Base-by-base conservation (phyloP, 1,140 invertebrate genomes). In the Mycetomoellerius zeteki region DNA sequence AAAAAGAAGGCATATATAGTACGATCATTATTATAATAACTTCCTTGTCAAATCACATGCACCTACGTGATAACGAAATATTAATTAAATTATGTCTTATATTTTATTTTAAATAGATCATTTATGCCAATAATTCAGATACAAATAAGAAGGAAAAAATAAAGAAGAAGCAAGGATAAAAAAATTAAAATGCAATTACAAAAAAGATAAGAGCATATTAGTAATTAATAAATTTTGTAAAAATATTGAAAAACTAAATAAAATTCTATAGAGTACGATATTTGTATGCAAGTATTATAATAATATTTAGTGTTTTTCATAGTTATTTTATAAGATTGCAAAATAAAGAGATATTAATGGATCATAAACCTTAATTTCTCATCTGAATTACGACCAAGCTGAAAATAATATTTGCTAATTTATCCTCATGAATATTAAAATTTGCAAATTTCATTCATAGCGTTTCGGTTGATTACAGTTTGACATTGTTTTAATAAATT, bases 371-470 rank as follows among this genome's bases (percentile, higher is more conserved):
- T 50, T 50, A 5, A 47, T 8, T n/a, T 65, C 6, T 78, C 24
- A 65, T 30, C 7, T 81, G 3, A 69, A 54, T 71, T 69, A 60
- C 16, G 0, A 80, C 24, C 3, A 21, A 81, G 16, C 7, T 56
- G n/a, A 47, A 65, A 65, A 65, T 64, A 71, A 37, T 19, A 47
- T 78, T 65, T 50, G 19, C 21, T 47, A 64, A 78, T 78, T 78
- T 43, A 19, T n/a, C 0, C 12, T 71, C 64, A 69, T 24, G n/a
- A 81, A 81, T 81, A 69, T 71, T 67, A 30, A 80, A 69, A 80
- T 69, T 67, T 37, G 24, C 62, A 80, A 67, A 80, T 69, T 65
- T 24, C 21, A 37, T 71, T n/a, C n/a, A n/a, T 69, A 69, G 14
- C 43, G 47, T 67, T 67, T 3, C 8, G 62, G 21, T 47, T 27